Evolutionary conservation across 2,113 vertebrate genomes (phyloP).

Genomic region (Megalops atlanticus): DNA sequence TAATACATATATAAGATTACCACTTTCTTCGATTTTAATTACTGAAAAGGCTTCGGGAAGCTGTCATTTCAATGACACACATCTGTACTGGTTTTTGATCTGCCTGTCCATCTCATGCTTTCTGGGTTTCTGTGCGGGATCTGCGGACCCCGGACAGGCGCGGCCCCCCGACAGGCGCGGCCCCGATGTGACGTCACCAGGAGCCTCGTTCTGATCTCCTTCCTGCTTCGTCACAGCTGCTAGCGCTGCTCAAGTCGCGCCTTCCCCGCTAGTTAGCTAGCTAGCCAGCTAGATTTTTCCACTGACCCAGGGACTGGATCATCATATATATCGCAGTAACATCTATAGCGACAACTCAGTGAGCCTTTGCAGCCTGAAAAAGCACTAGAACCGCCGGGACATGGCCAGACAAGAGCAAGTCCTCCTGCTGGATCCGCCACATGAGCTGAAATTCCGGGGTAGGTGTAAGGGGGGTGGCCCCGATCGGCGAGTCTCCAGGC

Average conservation of each 20-base stretch:
- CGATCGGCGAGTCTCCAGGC: not conserved
- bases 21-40: too few relatives aligned
- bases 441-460: slow-evolving; percentile 81
- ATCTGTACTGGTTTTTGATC: not conserved
- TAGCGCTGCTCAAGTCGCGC: slow-evolving; percentile 7
- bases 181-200: slow-evolving; percentile 21
- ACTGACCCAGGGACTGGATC: not conserved
- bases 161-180: not conserved
- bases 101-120: not conserved
- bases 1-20: too few relatives aligned
- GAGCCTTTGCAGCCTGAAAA: not conserved
- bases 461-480: slow-evolving; percentile 39
- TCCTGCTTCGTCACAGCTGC: slow-evolving; percentile 30
- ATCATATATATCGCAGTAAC: not conserved
- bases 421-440: slow-evolving; percentile 74
- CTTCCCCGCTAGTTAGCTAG: not conserved
- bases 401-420: slow-evolving; percentile 79
- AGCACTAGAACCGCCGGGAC: slow-evolving; percentile 42
- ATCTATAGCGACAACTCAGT: not conserved
- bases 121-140: too few relatives aligned
- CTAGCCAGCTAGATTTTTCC: too few relatives aligned
- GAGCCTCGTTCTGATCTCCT: slow-evolving; percentile 7
- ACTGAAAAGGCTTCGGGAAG: not conserved
- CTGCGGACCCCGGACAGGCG: not conserved
- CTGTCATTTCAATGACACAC: not conserved